These are phyloP conservation scores for Drosophila colorata DNA, from an alignment of 2,888 invertebrate species.

Conservation along the genomic window DNA sequence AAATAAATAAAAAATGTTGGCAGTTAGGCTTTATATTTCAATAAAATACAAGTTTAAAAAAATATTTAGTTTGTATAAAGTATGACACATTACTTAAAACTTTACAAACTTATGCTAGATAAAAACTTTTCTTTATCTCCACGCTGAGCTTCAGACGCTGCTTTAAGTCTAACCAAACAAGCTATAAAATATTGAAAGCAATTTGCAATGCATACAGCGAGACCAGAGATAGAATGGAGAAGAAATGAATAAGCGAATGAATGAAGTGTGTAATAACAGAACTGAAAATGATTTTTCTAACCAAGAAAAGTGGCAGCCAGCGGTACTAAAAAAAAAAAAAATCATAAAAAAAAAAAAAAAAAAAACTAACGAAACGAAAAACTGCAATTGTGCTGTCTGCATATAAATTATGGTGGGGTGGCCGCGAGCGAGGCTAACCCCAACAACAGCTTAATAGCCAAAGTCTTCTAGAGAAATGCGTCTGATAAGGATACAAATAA, in stretches of 20 bases:
- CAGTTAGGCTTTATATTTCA: no score
- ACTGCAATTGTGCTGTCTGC: slow-evolving; percentile 70
- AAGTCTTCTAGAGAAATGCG: slow-evolving; percentile 39
- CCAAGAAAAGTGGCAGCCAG: slow-evolving; percentile 1
- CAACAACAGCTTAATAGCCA: slow-evolving; percentile 33
- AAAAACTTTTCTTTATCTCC: not conserved
- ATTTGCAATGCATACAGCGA: slow-evolving; percentile 44
- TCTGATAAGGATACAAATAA: slow-evolving; percentile 66
- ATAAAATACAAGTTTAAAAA: no score
- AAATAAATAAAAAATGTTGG: no score
- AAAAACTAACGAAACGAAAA: slow-evolving; percentile 20
- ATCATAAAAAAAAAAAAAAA: not conserved
- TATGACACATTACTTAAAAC: not conserved
- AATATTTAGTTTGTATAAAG: not conserved
- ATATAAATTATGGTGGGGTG: slow-evolving; percentile 56
- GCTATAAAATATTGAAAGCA: slow-evolving; percentile 56
- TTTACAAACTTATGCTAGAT: not conserved
- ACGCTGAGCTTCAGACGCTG: no score
- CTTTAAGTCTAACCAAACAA: slow-evolving; percentile 8
- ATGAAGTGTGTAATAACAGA: slow-evolving; percentile 39
- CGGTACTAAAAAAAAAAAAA: not conserved
- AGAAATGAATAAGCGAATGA: slow-evolving; percentile 1
- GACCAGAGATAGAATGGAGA: slow-evolving; percentile 4
- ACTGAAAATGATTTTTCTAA: slow-evolving; percentile 49
- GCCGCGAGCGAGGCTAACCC: slow-evolving; percentile 1